phyloP scores from a whole-genome alignment of 2,888 invertebrate species.

The Malthinus flaveolus region DNA sequence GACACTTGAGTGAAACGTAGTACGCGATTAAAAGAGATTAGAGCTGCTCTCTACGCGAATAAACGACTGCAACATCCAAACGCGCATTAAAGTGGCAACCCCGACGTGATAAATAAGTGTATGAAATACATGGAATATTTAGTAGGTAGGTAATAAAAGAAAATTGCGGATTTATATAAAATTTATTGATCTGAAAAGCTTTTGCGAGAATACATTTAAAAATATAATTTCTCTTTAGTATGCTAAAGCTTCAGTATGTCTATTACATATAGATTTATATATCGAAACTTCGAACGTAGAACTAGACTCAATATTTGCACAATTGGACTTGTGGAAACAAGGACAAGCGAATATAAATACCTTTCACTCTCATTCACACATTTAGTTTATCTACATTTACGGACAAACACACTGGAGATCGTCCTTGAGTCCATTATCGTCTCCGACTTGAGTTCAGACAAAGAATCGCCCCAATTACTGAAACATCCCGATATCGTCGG shows the following conservation, averaged over 20 bases:
- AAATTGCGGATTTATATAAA: neutral
- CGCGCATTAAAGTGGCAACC: too few species aligned
- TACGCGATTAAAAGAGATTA: too few species aligned
- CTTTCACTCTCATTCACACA: constrained; percentile 38
- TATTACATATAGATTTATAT: too few species aligned
- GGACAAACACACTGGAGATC: constrained; percentile 45
- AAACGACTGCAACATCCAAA: too few species aligned
- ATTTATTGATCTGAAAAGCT: constrained; percentile 4
- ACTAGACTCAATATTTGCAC: too few species aligned
- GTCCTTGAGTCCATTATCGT: constrained; percentile 49
- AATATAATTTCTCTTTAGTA: neutral
- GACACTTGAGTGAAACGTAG: too few species aligned
- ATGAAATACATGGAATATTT: too few species aligned
- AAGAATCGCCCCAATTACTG: neutral
- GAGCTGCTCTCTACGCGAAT: too few species aligned
- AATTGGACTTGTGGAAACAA: constrained; percentile 45
- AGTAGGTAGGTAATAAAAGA: neutral
- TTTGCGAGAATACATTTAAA: neutral
- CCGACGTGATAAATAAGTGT: too few species aligned
- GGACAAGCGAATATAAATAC: constrained; percentile 49
- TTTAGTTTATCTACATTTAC: constrained; percentile 21
- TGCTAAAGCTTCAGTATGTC: too few species aligned
- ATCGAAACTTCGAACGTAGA: too few species aligned
- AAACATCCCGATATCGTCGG: neutral
- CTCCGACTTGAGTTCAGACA: constrained; percentile 13